A percentile compares a stretch with the other conserved stretches of the same genome.
Conservation (phyloP, 2,797 vertebrate genomes). For the Darevskia mixta region DNA sequence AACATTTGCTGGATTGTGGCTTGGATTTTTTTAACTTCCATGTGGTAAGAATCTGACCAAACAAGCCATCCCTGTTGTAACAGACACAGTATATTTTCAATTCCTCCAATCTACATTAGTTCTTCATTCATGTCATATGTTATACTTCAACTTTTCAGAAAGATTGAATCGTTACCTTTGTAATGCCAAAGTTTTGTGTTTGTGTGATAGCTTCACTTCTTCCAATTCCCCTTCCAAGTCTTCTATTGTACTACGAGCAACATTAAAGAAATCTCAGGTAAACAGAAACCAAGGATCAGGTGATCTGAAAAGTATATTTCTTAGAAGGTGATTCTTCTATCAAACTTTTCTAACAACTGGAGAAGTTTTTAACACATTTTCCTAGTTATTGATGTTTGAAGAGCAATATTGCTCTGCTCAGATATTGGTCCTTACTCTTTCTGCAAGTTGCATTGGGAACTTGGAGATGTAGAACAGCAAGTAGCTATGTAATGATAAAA, state of each 20-base stretch:
- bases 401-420: neutral
- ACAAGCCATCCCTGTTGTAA: neutral
- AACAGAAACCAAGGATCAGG: neutral
- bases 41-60: neutral
- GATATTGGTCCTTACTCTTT: neutral
- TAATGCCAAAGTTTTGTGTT: constrained; percentile 71
- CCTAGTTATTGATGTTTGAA: neutral
- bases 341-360: neutral
- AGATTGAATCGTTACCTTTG: constrained; percentile 71
- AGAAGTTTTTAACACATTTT: neutral
- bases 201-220: constrained; percentile 48
- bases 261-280: neutral
- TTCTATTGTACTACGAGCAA: constrained; percentile 52
- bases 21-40: neutral
- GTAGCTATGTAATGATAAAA: neutral
- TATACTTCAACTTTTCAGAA: neutral
- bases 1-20: neutral
- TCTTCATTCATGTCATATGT: neutral
- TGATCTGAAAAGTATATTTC: neutral
- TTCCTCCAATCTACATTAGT: neutral
- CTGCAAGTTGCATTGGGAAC: neutral
- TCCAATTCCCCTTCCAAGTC: constrained; percentile 62
- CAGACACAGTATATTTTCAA: neutral
- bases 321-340: neutral
- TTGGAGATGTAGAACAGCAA: neutral